Conservation (phyloP, 2,113 vertebrate genomes). For the Lophotis ruficrista region DNA sequence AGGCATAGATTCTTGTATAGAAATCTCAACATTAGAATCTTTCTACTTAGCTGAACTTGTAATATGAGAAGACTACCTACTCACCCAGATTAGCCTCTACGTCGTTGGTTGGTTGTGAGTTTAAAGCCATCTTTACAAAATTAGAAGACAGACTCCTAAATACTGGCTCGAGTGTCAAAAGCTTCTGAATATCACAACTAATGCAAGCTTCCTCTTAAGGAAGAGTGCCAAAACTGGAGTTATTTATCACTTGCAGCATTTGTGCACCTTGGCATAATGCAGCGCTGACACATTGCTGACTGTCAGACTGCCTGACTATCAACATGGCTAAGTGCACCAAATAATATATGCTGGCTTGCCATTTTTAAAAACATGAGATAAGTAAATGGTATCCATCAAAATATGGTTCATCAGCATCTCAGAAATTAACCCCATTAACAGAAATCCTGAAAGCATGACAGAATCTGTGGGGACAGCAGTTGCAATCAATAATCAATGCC, state of each 20-base stretch:
- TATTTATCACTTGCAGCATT: conserved; percentile 14
- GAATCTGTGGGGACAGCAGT: background rate
- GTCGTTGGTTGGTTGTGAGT: background rate
- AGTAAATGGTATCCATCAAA: conserved; percentile 41
- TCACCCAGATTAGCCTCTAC: background rate
- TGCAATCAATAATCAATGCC: background rate
- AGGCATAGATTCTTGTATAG: background rate
- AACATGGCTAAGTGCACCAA: conserved; percentile 7
- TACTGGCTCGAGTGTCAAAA: background rate
- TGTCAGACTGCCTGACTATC: conserved; percentile 25
- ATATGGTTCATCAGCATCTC: background rate
- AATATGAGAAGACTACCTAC: background rate
- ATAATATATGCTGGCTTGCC: background rate
- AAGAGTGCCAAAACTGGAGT: background rate
- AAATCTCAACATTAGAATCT: background rate
- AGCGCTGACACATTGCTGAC: conserved; percentile 15
- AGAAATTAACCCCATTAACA: conserved; percentile 23
- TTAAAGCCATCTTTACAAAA: conserved; percentile 1
- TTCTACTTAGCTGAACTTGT: background rate
- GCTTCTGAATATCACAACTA: conserved; percentile 30
- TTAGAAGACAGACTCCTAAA: background rate
- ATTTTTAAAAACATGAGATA: background rate
- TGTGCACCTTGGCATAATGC: conserved; percentile 4
- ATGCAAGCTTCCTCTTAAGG: background rate
- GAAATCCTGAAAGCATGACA: conserved; percentile 35